These are phyloP conservation scores for Neotoma lepida DNA, from an alignment of 2,113 vertebrate genomes.

Conservation along the genomic window DNA sequence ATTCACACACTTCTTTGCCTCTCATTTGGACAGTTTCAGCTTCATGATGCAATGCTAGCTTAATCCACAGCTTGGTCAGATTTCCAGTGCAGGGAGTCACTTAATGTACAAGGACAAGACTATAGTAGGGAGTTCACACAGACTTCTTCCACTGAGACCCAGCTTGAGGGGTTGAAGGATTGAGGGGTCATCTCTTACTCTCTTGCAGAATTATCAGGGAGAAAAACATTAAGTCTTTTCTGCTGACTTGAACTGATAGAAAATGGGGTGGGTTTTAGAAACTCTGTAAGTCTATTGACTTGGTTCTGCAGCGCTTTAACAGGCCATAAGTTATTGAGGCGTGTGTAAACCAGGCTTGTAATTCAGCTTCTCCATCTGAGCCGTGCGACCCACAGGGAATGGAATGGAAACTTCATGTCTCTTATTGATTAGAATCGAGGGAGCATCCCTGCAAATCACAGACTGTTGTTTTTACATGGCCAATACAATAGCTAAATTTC, in stretches of 20 bases:
- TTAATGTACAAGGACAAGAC: neutral
- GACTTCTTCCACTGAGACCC: neutral
- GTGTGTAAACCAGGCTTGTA: neutral
- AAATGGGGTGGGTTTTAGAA: neutral
- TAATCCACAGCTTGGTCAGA: neutral
- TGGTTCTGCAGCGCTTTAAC: neutral
- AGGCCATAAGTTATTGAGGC: neutral
- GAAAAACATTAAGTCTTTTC: conserved; percentile 29
- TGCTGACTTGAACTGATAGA: conserved; percentile 24
- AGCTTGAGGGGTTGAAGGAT: neutral
- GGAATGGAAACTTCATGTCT: neutral
- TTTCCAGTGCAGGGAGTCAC: neutral
- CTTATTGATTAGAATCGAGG: neutral
- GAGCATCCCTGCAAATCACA: neutral
- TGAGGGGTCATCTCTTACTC: neutral
- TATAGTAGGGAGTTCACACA: neutral
- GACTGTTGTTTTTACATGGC: conserved; percentile 30
- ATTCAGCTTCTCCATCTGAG: conserved; percentile 49
- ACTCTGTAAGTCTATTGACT: neutral
- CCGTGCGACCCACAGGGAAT: neutral
- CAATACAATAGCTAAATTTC: conserved; percentile 2
- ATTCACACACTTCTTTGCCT: neutral
- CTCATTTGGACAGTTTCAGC: neutral
- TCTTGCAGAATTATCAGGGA: neutral
- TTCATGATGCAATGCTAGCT: neutral